Evolutionary conservation across 2,888 invertebrate genomes (phyloP).

Genomic region (Nesidiocoris tenuis): DNA sequence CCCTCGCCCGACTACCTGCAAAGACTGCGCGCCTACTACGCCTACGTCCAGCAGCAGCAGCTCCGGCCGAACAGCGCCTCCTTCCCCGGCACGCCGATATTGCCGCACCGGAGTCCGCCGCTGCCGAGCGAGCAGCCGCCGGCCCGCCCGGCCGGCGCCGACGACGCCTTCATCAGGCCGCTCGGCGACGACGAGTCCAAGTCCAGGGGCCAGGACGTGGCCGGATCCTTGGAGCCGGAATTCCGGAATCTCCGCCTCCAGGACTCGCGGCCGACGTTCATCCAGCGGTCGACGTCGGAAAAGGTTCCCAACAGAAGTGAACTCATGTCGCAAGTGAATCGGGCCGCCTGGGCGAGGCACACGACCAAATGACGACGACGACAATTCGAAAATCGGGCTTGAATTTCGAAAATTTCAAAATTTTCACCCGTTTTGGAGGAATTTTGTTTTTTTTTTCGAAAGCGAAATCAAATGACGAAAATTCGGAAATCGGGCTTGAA

Average conservation of each 20-base stretch:
- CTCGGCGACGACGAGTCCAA: slow-evolving; percentile 52
- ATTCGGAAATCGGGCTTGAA: too few relatives aligned
- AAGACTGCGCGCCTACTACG: slow-evolving; percentile 51
- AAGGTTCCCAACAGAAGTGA: slow-evolving; percentile 83
- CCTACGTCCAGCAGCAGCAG: not conserved
- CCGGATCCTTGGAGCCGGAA: slow-evolving; percentile 45
- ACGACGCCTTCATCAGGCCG: slow-evolving; percentile 66
- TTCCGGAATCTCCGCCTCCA: slow-evolving; percentile 21
- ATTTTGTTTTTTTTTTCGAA: too few relatives aligned
- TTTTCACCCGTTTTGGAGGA: too few relatives aligned
- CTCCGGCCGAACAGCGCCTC: slow-evolving; percentile 48
- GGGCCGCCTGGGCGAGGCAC: slow-evolving; percentile 82
- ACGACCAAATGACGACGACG: slow-evolving; percentile 68
- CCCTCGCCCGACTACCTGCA: slow-evolving; percentile 51
- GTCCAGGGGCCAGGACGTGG: slow-evolving; percentile 41
- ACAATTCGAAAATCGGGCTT: not conserved
- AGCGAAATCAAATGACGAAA: too few relatives aligned
- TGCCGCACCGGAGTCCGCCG: slow-evolving; percentile 51
- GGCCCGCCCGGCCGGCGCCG: slow-evolving; percentile 53
- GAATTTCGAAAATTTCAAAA: not conserved
- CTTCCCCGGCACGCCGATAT: slow-evolving; percentile 54
- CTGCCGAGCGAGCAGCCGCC: slow-evolving; percentile 47
- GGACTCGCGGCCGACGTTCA: slow-evolving; percentile 59
- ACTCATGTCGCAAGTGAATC: slow-evolving; percentile 77
- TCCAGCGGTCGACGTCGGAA: slow-evolving; percentile 79